Evolutionary conservation across 2,888 invertebrate species (phyloP), one percentile per base, ranked within the genome.

Genomic region (Nysson spinosus): DNA sequence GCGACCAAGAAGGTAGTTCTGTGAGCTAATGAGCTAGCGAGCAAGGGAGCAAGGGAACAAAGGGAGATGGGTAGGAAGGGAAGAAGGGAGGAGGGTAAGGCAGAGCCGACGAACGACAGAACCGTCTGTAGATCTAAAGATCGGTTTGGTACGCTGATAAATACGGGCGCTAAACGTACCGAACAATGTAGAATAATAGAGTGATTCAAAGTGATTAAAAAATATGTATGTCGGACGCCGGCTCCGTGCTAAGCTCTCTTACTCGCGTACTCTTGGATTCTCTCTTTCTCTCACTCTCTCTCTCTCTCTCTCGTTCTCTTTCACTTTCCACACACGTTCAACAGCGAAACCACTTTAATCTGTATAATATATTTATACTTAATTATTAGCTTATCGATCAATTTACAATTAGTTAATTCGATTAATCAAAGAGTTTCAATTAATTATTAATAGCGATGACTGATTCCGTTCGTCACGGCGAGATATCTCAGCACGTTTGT

Each of bases 181-280:
- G 66, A 72, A 77, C 68, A 67, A 78, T 74, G 73, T 76, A 82
- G 80, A 82, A 79, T 78, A 81, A 77, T 79, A 69, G 72, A 77
- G 77, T n/a, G 28, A 74, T 74, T 79, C 66, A 77, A 82, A 83
- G 80, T 76, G 80, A 82, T 85, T 82, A 84, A 85, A 85, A 85
- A 85, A 83, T 84, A 85, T n/a, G n/a, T n/a, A n/a, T 83, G 78
- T 83, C 74, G 77, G 67, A 78, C 82, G 82, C 81, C 83, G 69
- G 51, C n/a, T 65, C 65, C 54, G 77, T 79, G 78, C 78, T 83
- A 78, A 83, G 82, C 84, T 85, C 83, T 83, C 80, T 84, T 81
- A 75, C 72, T 81, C 75, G 77, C 75, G 78, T 76, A 72, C 72
- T 78, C 71, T 75, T 78, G 64, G 77, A 78, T 76, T 69, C 14